These are phyloP conservation scores for Mactromeris polynyma DNA, from an alignment of 2,888 invertebrate species.

Conservation along the genomic window DNA sequence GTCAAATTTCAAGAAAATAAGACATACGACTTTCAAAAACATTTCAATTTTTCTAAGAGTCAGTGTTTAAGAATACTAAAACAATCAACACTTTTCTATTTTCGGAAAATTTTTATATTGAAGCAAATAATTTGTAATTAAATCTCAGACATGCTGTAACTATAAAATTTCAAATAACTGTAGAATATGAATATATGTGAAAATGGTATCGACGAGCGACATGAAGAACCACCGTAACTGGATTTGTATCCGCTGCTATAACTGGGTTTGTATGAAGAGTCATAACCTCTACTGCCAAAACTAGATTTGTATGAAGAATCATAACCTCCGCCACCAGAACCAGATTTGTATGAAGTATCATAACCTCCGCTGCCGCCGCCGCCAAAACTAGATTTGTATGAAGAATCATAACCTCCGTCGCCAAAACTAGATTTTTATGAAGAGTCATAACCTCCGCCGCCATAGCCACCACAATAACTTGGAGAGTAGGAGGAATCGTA, in stretches of 20 bases:
- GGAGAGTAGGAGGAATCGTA: neutral
- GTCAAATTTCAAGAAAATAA: neutral
- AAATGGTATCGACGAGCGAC: conserved; percentile 54
- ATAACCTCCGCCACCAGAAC: too few relatives aligned
- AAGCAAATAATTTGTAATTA: neutral
- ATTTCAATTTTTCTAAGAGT: neutral
- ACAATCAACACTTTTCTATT: neutral
- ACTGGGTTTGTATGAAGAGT: neutral
- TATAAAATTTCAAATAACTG: neutral
- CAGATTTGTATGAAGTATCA: too few relatives aligned
- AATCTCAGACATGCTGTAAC: neutral
- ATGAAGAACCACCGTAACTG: conserved; percentile 23
- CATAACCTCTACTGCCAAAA: neutral
- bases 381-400: neutral
- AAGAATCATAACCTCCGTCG: neutral
- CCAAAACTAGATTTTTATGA: neutral
- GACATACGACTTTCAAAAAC: neutral
- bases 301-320: too few relatives aligned
- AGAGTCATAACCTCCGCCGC: neutral
- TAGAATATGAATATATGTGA: conserved; percentile 9
- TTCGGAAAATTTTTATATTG: neutral
- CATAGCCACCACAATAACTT: neutral
- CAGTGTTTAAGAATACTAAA: neutral
- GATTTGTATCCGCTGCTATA: conserved; percentile 18
- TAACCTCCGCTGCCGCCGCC: conserved; percentile 1